Evolutionary conservation across 2,797 vertebrate genomes (phyloP), one percentile per base, ranked within the genome.

Genomic region (Antennarius maculatus): DNA sequence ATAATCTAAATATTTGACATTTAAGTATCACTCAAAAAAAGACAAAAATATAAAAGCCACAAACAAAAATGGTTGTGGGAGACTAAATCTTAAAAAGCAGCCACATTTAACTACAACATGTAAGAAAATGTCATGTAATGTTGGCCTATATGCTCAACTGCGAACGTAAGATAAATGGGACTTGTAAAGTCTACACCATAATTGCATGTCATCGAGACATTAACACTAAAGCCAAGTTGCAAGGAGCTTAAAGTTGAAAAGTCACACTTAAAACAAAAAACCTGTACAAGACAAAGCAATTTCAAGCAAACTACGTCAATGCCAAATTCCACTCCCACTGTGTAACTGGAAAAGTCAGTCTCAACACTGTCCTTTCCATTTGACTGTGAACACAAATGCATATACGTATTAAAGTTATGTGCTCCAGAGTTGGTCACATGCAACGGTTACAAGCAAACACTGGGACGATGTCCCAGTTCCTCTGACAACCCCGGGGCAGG

Each of bases 381-480:
- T 47, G 81, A 82, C 76, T 77, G 81, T 1, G 81, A 85, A 75
- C 79, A 67, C 67, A 39, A 45, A 54, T 3, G 46, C 60, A 70
- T 69, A 68, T 62, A 77, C 47, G 39, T 68, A 72, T 74, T 80
- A 63, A 80, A 70, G 65, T 75, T 80, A 31, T 80, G 50, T 41
- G 56, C 72, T 80, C 78, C 2, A 2, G 39, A 65, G 65, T 62
- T 74, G 61, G 76, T 86, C 81, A 71, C 74, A 82, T 80, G 68
- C 64, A 69, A 75, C 65, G 17, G 0, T 49, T 11, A 66, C 68
- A 76, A 43, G 13, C 71, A 77, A 73, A 79, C 61, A 61, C 49
- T 70, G 66, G 76, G 67, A 88, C 41, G 67, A 41, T 71, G 85
- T 86, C 86, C 86, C 72, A 86, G 72, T 86, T 90, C 68, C 77